phyloP scores from a whole-genome alignment of 2,797 vertebrate genomes.

The Labroides dimidiatus region DNA sequence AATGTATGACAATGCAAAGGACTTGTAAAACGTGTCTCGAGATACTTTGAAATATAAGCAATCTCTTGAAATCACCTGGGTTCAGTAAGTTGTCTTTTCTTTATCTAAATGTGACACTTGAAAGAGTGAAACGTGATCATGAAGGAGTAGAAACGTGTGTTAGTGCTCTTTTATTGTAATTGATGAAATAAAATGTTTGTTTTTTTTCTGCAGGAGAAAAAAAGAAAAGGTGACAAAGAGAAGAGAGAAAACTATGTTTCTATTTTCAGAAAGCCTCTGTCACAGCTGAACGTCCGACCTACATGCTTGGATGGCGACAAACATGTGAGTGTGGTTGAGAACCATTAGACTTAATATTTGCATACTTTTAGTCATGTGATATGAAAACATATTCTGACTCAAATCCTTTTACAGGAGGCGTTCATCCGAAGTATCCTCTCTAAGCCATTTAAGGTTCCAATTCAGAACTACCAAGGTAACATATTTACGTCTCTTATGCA shows the following conservation, averaged over 20 bases:
- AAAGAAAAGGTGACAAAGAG: conserved; percentile 75
- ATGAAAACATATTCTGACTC: not conserved
- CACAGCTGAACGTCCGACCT: conserved; percentile 81
- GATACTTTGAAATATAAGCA: not conserved
- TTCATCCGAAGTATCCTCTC: conserved; percentile 97
- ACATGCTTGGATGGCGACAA: conserved; percentile 86
- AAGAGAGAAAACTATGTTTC: conserved; percentile 81
- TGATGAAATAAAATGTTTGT: not conserved
- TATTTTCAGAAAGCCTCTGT: conserved; percentile 89
- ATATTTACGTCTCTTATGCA: not conserved
- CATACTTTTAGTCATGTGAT: not conserved
- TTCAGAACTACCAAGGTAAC: conserved; percentile 95
- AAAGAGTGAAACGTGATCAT: too few species aligned
- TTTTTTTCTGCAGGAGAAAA: conserved; percentile 78
- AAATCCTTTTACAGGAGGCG: conserved; percentile 87
- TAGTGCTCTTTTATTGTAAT: not conserved
- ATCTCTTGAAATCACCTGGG: too few species aligned
- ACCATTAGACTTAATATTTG: not conserved
- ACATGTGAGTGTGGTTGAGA: conserved; percentile 85
- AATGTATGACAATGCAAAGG: too few species aligned
- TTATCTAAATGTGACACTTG: too few species aligned
- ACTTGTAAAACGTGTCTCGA: not conserved
- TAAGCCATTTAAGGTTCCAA: conserved; percentile 96
- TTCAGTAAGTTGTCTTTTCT: not conserved
- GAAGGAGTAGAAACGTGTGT: not conserved